Evolutionary conservation across 2,113 vertebrate species (phyloP), one percentile per base, ranked within the genome.

Genomic region (Pelecanus crispus): DNA sequence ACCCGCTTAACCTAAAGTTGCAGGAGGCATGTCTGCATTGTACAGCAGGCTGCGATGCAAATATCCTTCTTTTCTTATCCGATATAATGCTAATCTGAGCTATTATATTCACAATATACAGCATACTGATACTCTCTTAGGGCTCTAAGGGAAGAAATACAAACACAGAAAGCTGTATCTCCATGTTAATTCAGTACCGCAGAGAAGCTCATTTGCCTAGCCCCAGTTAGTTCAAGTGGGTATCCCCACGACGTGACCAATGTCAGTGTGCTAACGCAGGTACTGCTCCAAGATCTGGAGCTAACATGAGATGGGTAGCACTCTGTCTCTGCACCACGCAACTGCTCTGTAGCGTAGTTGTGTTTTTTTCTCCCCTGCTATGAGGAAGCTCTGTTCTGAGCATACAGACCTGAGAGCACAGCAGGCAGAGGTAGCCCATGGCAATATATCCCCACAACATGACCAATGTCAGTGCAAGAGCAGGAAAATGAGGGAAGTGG

Each of bases 191-290:
- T 68, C 6, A 16, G 12, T 26, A 28, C 7, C 3, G 1, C 22
- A 56, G 58, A 56, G 34, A 34, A 66, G 40, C 28, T 61, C 3
- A 11, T 83, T 82, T 52, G 36, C 38, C 11, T 11, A 18, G 29
- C 36, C 24, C 10, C 6, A 6, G 21, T 49, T 66, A 32, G 32
- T 65, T 68, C 32, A 18, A 31, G 34, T 11, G 38, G n/a, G 42
- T 44, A n/a, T n/a, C n/a, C n/a, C n/a, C n/a, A n/a, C n/a, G n/a
- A n/a, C n/a, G n/a, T n/a, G n/a, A n/a, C n/a, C n/a, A n/a, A n/a
- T n/a, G n/a, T n/a, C n/a, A n/a, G n/a, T n/a, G 18, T 40, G 34
- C 1, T 3, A 66, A 42, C 17, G 6, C 0, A n/a, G 1, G 17
- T 52, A 8, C 16, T 49, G 38, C 31, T 52, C 42, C 21, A 55